Base-by-base conservation (phyloP, 2,797 vertebrate genomes). In the Octomys mimax region DNA sequence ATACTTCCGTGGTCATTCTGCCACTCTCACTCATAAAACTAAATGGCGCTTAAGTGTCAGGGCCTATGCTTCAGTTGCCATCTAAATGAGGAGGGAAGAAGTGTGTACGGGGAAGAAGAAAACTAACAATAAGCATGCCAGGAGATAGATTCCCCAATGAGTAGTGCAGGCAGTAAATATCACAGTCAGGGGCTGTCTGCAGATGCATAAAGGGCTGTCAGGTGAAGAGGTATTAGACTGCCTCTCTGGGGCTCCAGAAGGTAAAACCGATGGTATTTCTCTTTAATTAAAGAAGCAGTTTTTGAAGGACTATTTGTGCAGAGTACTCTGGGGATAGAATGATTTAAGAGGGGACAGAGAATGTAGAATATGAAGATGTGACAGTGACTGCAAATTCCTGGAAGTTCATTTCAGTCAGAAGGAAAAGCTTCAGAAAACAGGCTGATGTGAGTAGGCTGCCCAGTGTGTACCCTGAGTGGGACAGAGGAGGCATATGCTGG, bases 1-100 rank as follows among this genome's bases (percentile, higher is more conserved):
- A 22, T 71, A 57, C 83, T 96, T 88, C 36, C 92, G n/a, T 83
- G 88, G 82, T 81, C 82, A 59, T 93, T 90, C 73, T 96, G 82
- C 59, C 42, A 64, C 31, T 92, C 11, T 78, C 7, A 28, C 31
- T 79, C 89, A 0, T 94, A 87, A 96, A 87, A 62, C 62, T 86
- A 95, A 92, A 89, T 77, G 59, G 94, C 70, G 70, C 85, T 57
- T n/a, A 8, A 22, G 52, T 80, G 59, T 64, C 75, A 42, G 92
- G 59, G 92, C 54, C 79, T 66, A 52, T 71, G 87, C 92, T 90
- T 96, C 89, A 81, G 46, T 89, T 92, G 49, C 78, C 49, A 13
- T 81, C 84, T 86, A 89, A 94, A 87, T 91, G 87, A 89, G 59
- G 62, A 88, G 36, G 52, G 14, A 75, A 88, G 94, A 89, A 42